Percentiles rank a stretch among this genome's conserved stretches.
Conservation (phyloP, 2,797 vertebrate species). For the Ataeniobius toweri region DNA sequence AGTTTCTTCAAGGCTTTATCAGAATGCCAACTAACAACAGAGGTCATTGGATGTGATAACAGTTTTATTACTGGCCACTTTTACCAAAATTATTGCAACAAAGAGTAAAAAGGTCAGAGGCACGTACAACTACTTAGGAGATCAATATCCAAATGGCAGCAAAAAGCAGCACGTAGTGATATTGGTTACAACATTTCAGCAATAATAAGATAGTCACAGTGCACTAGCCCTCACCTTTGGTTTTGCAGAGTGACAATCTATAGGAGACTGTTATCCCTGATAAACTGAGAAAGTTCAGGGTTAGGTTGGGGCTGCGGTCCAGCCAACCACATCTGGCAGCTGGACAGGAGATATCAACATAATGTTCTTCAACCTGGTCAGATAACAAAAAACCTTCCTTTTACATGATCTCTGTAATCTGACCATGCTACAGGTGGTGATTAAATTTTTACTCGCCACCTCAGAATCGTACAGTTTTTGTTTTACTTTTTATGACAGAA, state of each 20-base stretch:
- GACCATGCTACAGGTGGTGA: background rate
- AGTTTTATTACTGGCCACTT: background rate
- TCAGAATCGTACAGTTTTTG: background rate
- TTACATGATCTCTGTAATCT: background rate
- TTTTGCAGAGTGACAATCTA: background rate
- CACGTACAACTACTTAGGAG: background rate
- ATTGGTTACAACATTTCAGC: background rate
- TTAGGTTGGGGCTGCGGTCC: background rate
- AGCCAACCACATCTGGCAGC: background rate
- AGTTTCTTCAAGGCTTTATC: background rate
- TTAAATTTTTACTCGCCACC: no score
- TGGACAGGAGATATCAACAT: background rate
- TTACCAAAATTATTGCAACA: background rate
- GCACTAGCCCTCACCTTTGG: background rate
- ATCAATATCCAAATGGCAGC: background rate
- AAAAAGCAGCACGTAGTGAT: background rate
- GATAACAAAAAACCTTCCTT: background rate
- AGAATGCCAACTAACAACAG: background rate
- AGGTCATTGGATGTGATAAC: background rate
- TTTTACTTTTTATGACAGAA: background rate
- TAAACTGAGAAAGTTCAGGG: background rate
- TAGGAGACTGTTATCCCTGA: background rate
- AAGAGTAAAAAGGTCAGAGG: background rate
- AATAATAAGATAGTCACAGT: background rate
- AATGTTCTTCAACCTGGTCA: background rate